Percentiles rank a stretch among this genome's conserved stretches.
Evolutionary conservation across 2,888 invertebrate species (phyloP).

Genomic region (Thymelicus lineola): DNA sequence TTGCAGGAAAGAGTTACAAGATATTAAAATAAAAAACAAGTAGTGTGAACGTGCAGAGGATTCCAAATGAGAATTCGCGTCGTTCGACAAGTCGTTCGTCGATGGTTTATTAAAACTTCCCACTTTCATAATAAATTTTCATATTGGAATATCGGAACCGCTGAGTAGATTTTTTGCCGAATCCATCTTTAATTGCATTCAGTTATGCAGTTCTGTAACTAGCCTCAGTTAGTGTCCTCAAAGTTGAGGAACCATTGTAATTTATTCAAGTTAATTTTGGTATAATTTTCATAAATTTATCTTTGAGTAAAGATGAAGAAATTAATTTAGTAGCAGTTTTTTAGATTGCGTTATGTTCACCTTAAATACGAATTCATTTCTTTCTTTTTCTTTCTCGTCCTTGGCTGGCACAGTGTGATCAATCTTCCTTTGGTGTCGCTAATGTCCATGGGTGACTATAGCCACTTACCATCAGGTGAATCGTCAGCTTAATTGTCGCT

Average conservation of each 20-base stretch:
- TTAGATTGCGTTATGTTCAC: too few species aligned
- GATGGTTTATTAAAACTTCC: constrained; percentile 71
- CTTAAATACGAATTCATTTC: too few species aligned
- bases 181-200: constrained; percentile 38
- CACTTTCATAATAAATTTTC: constrained; percentile 57
- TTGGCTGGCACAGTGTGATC: too few species aligned
- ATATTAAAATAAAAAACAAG: constrained; percentile 42
- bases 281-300: constrained; percentile 12
- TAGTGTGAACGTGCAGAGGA: constrained; percentile 49
- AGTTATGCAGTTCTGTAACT: constrained; percentile 34
- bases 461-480: too few species aligned
- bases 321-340: too few species aligned
- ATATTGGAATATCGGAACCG: constrained; percentile 45
- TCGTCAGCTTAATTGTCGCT: too few species aligned
- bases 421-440: too few species aligned
- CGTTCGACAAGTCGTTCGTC: constrained; percentile 57
- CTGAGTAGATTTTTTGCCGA: constrained; percentile 40
- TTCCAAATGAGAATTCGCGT: constrained; percentile 48
- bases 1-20: too few species aligned
- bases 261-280: constrained; percentile 20
- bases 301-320: not conserved
- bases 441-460: too few species aligned
- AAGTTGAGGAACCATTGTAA: constrained; percentile 22
- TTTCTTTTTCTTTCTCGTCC: too few species aligned
- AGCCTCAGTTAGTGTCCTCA: not conserved